phyloP scores from a whole-genome alignment of 1,140 invertebrate species.

The Drepana arcuata region DNA sequence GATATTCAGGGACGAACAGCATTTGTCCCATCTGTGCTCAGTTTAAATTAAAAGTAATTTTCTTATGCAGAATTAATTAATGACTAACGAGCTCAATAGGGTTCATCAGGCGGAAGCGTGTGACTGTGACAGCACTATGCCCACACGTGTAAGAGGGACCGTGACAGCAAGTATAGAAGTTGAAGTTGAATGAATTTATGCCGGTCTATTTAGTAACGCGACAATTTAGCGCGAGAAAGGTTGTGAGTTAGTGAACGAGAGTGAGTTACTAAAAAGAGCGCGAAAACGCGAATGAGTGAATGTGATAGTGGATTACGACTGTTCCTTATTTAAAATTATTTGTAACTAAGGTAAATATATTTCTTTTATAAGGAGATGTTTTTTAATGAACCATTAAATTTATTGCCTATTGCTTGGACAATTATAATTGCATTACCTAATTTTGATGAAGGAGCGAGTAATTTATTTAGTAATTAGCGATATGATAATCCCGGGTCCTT shows the following conservation, averaged over 20 bases:
- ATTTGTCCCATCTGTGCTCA: slow-evolving; percentile 51
- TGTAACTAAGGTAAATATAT: slow-evolving; percentile 1
- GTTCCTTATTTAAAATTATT: too few relatives aligned
- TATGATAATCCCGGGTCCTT: too few relatives aligned
- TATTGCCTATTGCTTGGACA: too few relatives aligned
- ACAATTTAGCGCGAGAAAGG: slow-evolving; percentile 66
- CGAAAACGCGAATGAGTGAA: slow-evolving; percentile 27
- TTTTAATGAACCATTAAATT: too few relatives aligned
- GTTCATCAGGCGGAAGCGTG: slow-evolving; percentile 65
- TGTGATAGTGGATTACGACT: slow-evolving; percentile 3
- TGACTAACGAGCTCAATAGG: slow-evolving; percentile 71
- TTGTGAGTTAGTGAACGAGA: slow-evolving; percentile 25
- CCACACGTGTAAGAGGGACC: slow-evolving; percentile 10
- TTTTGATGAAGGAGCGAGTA: too few relatives aligned
- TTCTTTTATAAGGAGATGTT: too few relatives aligned
- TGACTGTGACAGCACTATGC: slow-evolving; percentile 27
- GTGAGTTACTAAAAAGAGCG: slow-evolving; percentile 49
- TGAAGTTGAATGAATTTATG: slow-evolving; percentile 70
- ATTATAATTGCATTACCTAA: too few relatives aligned
- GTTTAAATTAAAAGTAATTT: slow-evolving; percentile 71
- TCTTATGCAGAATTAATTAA: slow-evolving; percentile 72
- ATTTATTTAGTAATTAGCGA: too few relatives aligned
- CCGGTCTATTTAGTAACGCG: slow-evolving; percentile 66
- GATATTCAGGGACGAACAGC: slow-evolving; percentile 1
- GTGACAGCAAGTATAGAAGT: slow-evolving; percentile 23